Conservation (phyloP, 2,797 vertebrate species). For the Psittacula echo region DNA sequence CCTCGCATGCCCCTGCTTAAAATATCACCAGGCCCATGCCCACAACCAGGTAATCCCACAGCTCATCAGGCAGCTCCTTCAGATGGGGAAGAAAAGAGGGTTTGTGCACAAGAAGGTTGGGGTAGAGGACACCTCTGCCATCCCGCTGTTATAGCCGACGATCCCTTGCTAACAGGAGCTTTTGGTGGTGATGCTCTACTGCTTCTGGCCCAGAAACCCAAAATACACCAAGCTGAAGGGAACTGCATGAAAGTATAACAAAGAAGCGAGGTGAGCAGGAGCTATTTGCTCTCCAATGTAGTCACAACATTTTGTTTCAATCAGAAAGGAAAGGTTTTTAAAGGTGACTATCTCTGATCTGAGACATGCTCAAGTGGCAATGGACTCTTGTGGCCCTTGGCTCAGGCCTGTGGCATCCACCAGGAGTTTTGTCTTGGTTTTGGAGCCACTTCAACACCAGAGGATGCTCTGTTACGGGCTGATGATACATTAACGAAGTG, state of each 20-base stretch:
- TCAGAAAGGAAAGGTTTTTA: not conserved
- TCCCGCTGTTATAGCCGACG: not conserved
- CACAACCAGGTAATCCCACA: not conserved
- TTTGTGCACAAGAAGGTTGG: not conserved
- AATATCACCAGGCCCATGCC: conserved; percentile 12
- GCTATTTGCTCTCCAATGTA: not conserved
- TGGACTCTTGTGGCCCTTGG: not conserved
- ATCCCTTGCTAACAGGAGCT: not conserved
- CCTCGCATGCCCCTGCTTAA: conserved; percentile 41
- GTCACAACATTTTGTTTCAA: not conserved
- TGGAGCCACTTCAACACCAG: not conserved
- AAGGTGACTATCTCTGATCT: not conserved
- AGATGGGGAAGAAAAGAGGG: not conserved
- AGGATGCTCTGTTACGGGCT: not conserved
- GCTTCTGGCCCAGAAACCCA: not conserved
- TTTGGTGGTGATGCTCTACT: not conserved
- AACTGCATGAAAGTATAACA: not conserved
- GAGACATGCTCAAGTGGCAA: not conserved
- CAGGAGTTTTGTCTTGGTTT: not conserved
- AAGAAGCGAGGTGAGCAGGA: not conserved
- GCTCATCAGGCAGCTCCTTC: conserved; percentile 8
- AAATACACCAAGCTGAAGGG: not conserved
- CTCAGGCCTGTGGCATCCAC: not conserved
- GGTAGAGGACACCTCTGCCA: not conserved
- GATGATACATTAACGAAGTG: not conserved